Evolutionary conservation across 37 sponge, comb jelly and placozoan genomes (phyloP).

Genomic region (Beroe forskalii): DNA sequence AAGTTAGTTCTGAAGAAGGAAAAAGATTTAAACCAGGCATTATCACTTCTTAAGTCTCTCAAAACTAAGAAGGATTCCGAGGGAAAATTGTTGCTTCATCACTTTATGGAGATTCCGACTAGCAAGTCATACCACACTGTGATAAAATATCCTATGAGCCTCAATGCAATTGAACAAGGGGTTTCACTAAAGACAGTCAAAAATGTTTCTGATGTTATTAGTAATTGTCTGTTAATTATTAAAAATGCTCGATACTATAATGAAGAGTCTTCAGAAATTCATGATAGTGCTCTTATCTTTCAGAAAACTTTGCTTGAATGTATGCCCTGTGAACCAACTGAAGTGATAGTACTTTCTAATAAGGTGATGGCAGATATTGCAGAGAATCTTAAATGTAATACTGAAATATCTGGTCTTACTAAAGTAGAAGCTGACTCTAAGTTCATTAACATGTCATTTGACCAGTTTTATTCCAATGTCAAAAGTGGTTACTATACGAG

Average conservation of each 20-base stretch:
- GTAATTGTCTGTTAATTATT: conserved; percentile 7
- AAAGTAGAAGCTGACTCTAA: neutral
- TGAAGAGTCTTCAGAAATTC: conserved; percentile 7
- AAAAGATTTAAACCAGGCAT: neutral
- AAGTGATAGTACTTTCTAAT: neutral
- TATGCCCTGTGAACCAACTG: neutral
- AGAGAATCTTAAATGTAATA: neutral
- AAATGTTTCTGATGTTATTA: neutral
- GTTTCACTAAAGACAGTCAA: neutral
- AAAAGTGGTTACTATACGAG: conserved; percentile 25
- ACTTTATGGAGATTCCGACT: conserved; percentile 3
- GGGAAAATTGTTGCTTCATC: neutral
- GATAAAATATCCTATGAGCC: conserved; percentile 54
- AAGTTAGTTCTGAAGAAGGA: neutral
- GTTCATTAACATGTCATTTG: conserved; percentile 16
- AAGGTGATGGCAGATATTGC: neutral
- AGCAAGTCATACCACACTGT: conserved; percentile 21
- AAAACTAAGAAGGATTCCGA: neutral
- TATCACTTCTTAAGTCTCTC: neutral
- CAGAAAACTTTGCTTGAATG: neutral
- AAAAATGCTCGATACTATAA: conserved; percentile 58
- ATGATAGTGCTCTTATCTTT: neutral
- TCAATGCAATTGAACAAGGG: conserved; percentile 22
- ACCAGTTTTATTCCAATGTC: neutral
- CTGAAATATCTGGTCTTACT: neutral